phyloP scores from a whole-genome alignment of 2,888 invertebrate species.

The Philhelius pedissequus region DNA sequence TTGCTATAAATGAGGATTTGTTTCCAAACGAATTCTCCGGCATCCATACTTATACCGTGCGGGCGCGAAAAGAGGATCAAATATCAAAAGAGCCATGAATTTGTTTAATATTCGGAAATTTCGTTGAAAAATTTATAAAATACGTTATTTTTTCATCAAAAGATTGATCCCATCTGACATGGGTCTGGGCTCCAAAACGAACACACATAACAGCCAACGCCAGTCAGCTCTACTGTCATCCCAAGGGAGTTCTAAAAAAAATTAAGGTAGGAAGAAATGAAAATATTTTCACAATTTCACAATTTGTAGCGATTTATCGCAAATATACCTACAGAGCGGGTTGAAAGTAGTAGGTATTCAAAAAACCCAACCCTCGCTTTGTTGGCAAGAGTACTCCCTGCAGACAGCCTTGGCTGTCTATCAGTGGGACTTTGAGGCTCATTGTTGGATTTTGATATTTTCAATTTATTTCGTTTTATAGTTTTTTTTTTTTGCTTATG shows the following conservation, averaged over 20 bases:
- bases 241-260: not conserved
- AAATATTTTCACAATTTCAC: conserved; percentile 58
- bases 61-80: conserved; percentile 31
- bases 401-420: conserved; percentile 6
- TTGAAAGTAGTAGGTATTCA: not conserved
- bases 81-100: conserved; percentile 50
- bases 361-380: not conserved
- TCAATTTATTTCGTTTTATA: conserved; percentile 41
- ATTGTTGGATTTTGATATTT: conserved; percentile 51
- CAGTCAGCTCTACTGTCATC: not conserved
- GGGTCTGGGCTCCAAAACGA: not conserved
- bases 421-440: conserved; percentile 21
- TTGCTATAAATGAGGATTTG: conserved; percentile 17
- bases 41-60: not conserved
- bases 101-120: conserved; percentile 53
- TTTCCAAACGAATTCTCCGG: conserved; percentile 18
- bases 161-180: conserved; percentile 14
- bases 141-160: conserved; percentile 25
- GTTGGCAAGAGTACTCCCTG: not conserved
- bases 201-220: not conserved
- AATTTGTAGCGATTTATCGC: conserved; percentile 57
- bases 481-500: not conserved
- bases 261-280: conserved; percentile 7
- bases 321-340: not conserved
- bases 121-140: conserved; percentile 40